Evolutionary conservation across 2,888 invertebrate species (phyloP), one percentile per base, ranked within the genome.

Genomic region (Troides oblongomaculatus): DNA sequence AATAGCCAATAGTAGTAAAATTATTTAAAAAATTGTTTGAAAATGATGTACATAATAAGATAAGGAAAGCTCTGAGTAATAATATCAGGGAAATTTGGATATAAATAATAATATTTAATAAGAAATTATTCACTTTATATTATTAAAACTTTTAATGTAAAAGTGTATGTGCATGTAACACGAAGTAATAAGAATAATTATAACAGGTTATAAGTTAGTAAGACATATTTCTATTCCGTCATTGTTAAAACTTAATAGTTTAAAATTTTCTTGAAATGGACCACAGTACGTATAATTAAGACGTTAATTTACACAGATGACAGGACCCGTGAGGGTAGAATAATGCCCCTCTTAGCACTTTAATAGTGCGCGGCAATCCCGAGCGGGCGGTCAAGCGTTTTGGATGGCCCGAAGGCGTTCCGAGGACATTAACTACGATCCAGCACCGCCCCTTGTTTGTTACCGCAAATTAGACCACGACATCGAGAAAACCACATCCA

Each of bases 271-370:
- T 14, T 59, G 39, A 46, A 25, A 65, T 68, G 17, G 53, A 69
- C 64, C 62, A 62, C 65, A 76, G 75, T 74, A 73, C 72, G 81
- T 79, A 80, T 88, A 89, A 91, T 92, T 90, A 90, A 86, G 84
- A 84, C 86, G 86, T 87, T 85, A 90, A 90, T 87, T 90, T 90
- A 91, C 90, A 87, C 90, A 86, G 85, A 87, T 83, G 88, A 88
- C 86, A 86, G 81, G 77, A 71, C 90, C 88, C 89, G 78, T 78
- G 85, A 84, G 88, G 86, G 86, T 84, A 77, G 79, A 82, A 82
- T 91, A 90, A 92, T 90, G 86, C 81, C 90, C 85, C 91, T 90
- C 90, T 92, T 92, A 92, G 90, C 91, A 89, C 91, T 91, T 91
- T 89, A 90, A 92, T 92, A 90, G 92, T 88, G 82, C 79, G 79